A percentile compares a stretch with the other conserved stretches of the same genome.
phyloP scores from a whole-genome alignment of 2,888 invertebrate genomes.

The Yponomeuta malinellus region DNA sequence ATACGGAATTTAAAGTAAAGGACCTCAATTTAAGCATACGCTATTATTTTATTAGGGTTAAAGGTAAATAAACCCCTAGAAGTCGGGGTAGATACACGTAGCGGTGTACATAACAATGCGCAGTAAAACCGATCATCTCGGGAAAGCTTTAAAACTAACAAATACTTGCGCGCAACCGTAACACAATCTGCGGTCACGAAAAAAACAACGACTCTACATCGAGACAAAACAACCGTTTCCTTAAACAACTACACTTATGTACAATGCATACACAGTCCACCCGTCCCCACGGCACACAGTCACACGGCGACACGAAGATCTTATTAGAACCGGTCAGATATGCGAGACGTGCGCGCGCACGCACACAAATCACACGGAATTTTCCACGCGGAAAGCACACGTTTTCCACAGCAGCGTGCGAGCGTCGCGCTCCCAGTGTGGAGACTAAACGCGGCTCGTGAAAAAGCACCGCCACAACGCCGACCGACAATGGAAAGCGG shows the following conservation, averaged over 20 bases:
- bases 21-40: no score
- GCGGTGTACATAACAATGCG: no score
- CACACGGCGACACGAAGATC: not conserved
- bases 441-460: constrained; percentile 75
- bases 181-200: not conserved
- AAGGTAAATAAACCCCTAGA: no score
- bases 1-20: no score
- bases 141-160: not conserved
- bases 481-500: constrained; percentile 76
- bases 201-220: not conserved
- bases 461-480: constrained; percentile 76
- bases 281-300: constrained; percentile 2
- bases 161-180: not conserved
- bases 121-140: no score
- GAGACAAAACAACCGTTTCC: constrained; percentile 5
- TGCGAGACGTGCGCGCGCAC: constrained; percentile 47
- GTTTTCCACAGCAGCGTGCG: constrained; percentile 72
- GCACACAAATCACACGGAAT: constrained; percentile 48
- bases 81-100: no score
- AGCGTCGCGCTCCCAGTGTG: constrained; percentile 72
- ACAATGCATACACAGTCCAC: not conserved
- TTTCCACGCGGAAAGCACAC: constrained; percentile 62
- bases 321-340: constrained; percentile 18
- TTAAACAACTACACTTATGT: not conserved
- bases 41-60: no score